A percentile compares a stretch with the other conserved stretches of the same genome.
Conservation (phyloP, 2,113 vertebrate genomes). For the Hippocampus guttulatus region DNA sequence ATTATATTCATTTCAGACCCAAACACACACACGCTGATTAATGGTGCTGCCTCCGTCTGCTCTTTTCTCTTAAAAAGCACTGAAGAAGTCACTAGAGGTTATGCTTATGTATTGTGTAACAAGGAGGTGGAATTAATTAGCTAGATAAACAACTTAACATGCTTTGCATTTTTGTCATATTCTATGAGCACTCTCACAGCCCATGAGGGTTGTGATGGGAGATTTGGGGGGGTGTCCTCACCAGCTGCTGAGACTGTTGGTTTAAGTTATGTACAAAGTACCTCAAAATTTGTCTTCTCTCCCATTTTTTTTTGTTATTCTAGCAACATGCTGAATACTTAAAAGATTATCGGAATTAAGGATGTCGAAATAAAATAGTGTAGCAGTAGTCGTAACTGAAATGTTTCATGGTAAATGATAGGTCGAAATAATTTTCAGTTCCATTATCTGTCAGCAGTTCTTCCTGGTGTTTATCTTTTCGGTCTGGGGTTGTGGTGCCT, state of each 20-base stretch:
- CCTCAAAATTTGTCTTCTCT: background rate
- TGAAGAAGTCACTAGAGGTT: background rate
- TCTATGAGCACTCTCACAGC: slow-evolving; percentile 31
- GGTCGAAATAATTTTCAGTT: background rate
- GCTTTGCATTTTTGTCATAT: slow-evolving; percentile 48
- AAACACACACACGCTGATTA: background rate
- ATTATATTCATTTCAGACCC: background rate
- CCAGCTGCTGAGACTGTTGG: slow-evolving; percentile 23
- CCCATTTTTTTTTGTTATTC: slow-evolving; percentile 10
- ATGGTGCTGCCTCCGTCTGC: background rate
- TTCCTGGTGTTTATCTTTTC: slow-evolving; percentile 40
- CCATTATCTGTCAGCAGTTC: slow-evolving; percentile 20
- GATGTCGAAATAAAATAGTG: slow-evolving; percentile 12
- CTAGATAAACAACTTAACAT: slow-evolving; percentile 28
- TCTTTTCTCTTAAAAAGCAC: background rate
- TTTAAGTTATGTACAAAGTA: slow-evolving; percentile 14
- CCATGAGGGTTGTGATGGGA: background rate
- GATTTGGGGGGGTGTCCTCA: slow-evolving; percentile 1
- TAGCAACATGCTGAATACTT: slow-evolving; percentile 15
- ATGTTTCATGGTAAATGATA: background rate
- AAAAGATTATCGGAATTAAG: slow-evolving; percentile 15
- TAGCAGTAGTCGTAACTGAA: background rate
- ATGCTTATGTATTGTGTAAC: slow-evolving; percentile 20
- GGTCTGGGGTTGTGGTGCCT: slow-evolving; percentile 52
- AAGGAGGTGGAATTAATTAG: slow-evolving; percentile 39